phyloP scores from a whole-genome alignment of 2,888 invertebrate species.

The Timandra comae region DNA sequence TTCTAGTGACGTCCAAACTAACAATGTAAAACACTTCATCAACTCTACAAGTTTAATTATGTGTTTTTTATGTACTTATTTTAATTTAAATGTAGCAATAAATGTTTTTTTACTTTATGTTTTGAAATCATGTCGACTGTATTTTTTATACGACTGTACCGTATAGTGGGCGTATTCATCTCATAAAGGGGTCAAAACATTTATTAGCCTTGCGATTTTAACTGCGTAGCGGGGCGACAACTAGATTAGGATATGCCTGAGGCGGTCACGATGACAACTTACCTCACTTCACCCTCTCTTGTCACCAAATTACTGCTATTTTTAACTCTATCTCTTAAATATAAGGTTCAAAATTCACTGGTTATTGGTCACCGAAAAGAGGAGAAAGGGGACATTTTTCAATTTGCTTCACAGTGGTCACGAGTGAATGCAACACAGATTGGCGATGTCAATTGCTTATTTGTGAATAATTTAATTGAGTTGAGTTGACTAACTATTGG shows the following conservation, averaged over 20 bases:
- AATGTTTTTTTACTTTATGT: too few relatives aligned
- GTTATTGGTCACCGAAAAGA: conserved; percentile 15
- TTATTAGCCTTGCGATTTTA: conserved; percentile 77
- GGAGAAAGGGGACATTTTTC: conserved; percentile 24
- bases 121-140: too few relatives aligned
- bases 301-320: conserved; percentile 1
- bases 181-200: conserved; percentile 76
- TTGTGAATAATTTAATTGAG: conserved; percentile 14
- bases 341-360: conserved; percentile 19
- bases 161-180: conserved; percentile 67
- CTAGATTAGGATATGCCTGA: conserved; percentile 59
- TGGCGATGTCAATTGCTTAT: conserved; percentile 33
- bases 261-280: conserved; percentile 41
- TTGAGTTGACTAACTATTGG: background rate
- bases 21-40: too few relatives aligned
- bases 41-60: too few relatives aligned
- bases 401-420: conserved; percentile 41
- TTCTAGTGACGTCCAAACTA: too few relatives aligned
- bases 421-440: conserved; percentile 35
- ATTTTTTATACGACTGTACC: conserved; percentile 50
- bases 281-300: conserved; percentile 40
- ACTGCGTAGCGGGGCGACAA: conserved; percentile 66
- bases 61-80: too few relatives aligned
- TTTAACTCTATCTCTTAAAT: conserved; percentile 1
- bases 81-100: too few relatives aligned